Conservation (phyloP, 2,888 invertebrate genomes). For the Eilema caniola region DNA sequence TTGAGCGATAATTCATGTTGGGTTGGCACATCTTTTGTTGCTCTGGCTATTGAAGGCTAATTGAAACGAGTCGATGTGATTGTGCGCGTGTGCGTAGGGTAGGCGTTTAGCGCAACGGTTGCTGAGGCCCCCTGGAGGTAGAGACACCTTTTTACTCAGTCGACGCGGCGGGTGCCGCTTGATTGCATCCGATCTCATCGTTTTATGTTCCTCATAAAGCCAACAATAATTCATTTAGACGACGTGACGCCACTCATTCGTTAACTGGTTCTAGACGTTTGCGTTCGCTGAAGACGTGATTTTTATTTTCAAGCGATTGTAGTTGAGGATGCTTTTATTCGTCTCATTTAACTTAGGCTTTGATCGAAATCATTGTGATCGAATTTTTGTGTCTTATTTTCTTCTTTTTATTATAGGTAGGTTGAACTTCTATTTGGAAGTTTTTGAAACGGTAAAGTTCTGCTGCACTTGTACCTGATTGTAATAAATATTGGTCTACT, state of each 20-base stretch:
- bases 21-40: slow-evolving; percentile 69
- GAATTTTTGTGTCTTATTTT: slow-evolving; percentile 3
- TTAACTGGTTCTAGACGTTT: slow-evolving; percentile 78
- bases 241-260: slow-evolving; percentile 86
- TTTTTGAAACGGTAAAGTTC: background rate
- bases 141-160: slow-evolving; percentile 83
- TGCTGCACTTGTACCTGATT: background rate
- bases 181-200: slow-evolving; percentile 86
- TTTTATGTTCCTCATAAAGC: slow-evolving; percentile 86
- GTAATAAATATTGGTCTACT: background rate
- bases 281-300: slow-evolving; percentile 57
- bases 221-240: slow-evolving; percentile 87
- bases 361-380: slow-evolving; percentile 14
- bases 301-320: slow-evolving; percentile 49
- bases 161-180: slow-evolving; percentile 83
- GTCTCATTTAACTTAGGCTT: slow-evolving; percentile 43
- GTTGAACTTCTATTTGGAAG: background rate
- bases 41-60: slow-evolving; percentile 79
- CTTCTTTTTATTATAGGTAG: background rate
- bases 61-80: slow-evolving; percentile 76
- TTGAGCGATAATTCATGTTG: slow-evolving; percentile 57
- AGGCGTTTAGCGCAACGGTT: slow-evolving; percentile 80
- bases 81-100: slow-evolving; percentile 71
- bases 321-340: slow-evolving; percentile 48
- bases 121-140: slow-evolving; percentile 74